Evolutionary conservation across 2,888 invertebrate genomes (phyloP).

Genomic region (Nymphalis urticae): DNA sequence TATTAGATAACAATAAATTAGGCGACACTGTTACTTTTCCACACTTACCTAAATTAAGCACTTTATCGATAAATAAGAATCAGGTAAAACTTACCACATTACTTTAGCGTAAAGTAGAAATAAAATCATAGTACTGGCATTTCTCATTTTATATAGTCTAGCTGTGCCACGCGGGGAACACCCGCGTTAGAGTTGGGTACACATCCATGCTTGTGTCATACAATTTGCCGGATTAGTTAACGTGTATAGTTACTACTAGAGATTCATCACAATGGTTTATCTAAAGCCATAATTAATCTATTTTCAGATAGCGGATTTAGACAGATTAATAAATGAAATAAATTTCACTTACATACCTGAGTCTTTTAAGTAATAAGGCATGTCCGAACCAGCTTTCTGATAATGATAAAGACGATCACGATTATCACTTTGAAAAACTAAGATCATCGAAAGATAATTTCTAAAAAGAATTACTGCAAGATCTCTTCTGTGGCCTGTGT

Average conservation of each 20-base stretch:
- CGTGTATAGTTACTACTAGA: no score
- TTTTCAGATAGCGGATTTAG: constrained; percentile 86
- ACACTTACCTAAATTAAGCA: constrained; percentile 84
- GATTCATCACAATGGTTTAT: no score
- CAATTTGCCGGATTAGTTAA: no score
- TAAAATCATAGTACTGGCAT: not conserved
- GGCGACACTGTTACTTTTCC: constrained; percentile 85
- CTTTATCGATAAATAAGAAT: constrained; percentile 95
- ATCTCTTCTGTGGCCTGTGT: not conserved
- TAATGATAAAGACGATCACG: constrained; percentile 86
- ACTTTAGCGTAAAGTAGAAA: not conserved
- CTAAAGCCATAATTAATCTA: no score
- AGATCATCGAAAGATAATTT: no score
- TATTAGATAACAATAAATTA: constrained; percentile 94
- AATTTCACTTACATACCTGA: constrained; percentile 87
- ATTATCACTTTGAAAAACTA: no score
- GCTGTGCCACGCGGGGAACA: no score
- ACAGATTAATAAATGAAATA: constrained; percentile 84
- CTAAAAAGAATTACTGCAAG: no score
- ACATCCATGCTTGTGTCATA: no score
- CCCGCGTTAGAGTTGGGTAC: no score
- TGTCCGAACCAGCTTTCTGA: constrained; percentile 91
- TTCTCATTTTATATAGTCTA: not conserved
- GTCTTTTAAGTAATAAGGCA: constrained; percentile 93
- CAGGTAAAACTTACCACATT: constrained; percentile 80